Evolutionary conservation across 2,888 invertebrate genomes (phyloP).

Genomic region (Drosophila emarginata): DNA sequence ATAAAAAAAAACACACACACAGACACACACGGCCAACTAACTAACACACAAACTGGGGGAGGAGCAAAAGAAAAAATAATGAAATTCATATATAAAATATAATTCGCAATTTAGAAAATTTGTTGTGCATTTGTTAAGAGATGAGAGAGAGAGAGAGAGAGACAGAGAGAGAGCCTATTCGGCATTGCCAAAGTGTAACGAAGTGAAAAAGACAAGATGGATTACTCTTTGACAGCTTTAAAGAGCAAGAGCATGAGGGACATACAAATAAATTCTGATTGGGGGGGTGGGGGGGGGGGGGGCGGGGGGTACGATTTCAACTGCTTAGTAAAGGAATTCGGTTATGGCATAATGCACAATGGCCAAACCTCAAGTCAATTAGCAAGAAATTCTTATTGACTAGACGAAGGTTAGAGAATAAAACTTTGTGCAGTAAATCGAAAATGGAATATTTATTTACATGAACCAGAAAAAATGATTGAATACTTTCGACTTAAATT

Average conservation of each 20-base stretch:
- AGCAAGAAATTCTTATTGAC: slow-evolving; percentile 3
- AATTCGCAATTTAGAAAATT: not conserved
- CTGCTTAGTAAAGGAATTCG: slow-evolving; percentile 1
- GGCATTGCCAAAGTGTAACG: slow-evolving; percentile 12
- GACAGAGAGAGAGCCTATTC: not conserved
- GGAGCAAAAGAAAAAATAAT: not conserved
- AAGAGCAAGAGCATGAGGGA: not conserved
- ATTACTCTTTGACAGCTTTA: slow-evolving; percentile 12
- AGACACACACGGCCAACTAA: no score
- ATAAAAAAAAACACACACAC: slow-evolving; percentile 49
- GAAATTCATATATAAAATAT: slow-evolving; percentile 1
- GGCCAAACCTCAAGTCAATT: slow-evolving; percentile 2
- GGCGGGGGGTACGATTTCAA: not conserved
- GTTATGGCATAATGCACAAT: slow-evolving; percentile 5
- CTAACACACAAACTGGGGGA: no score
- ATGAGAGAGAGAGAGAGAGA: not conserved
- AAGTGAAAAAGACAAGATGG: slow-evolving; percentile 14
- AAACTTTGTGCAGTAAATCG: not conserved
- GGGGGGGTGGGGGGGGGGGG: not conserved
- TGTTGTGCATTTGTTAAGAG: not conserved
- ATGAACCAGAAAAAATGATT: no score
- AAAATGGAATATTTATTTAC: not conserved
- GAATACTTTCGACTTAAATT: no score
- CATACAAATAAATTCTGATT: no score
- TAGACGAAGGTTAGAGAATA: not conserved